A percentile compares a stretch with the other conserved stretches of the same genome.
Conservation (phyloP, 1,140 invertebrate genomes). For the Drosophila biarmipes region DNA sequence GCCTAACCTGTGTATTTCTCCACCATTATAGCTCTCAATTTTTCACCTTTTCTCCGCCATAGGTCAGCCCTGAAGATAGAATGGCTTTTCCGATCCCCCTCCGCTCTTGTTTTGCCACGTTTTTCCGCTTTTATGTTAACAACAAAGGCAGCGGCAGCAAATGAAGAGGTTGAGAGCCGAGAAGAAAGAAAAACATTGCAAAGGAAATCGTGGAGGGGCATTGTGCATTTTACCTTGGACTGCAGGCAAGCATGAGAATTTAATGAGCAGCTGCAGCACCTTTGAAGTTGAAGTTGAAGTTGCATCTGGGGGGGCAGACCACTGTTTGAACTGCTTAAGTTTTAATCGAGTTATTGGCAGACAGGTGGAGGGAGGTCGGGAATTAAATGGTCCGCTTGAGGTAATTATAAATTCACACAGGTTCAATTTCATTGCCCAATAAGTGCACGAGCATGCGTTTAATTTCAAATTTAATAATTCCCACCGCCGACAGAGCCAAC, state of each 20-base stretch:
- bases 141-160: constrained; percentile 46
- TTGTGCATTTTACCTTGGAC: constrained; percentile 47
- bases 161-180: constrained; percentile 45
- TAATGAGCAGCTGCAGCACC: constrained; percentile 47
- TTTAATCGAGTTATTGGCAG: constrained; percentile 52
- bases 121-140: constrained; percentile 41
- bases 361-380: not conserved
- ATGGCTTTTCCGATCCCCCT: not conserved
- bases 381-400: constrained; percentile 7
- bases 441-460: constrained; percentile 26
- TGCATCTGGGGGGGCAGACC: too few relatives aligned
- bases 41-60: constrained; percentile 13
- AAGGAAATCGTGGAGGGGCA: constrained; percentile 13
- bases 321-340: constrained; percentile 29
- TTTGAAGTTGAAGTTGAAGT: constrained; percentile 39
- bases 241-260: constrained; percentile 65
- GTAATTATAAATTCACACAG: constrained; percentile 6
- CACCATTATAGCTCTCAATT: constrained; percentile 25
- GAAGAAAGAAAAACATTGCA: constrained; percentile 35
- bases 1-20: constrained; percentile 23
- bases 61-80: constrained; percentile 27
- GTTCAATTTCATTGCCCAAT: constrained; percentile 5
- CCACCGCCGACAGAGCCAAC: not conserved
- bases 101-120: constrained; percentile 8
- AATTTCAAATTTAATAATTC: constrained; percentile 52